These are phyloP conservation scores for Lasioglossum figueresi DNA, from an alignment of 2,888 invertebrate species.

Conservation along the genomic window DNA sequence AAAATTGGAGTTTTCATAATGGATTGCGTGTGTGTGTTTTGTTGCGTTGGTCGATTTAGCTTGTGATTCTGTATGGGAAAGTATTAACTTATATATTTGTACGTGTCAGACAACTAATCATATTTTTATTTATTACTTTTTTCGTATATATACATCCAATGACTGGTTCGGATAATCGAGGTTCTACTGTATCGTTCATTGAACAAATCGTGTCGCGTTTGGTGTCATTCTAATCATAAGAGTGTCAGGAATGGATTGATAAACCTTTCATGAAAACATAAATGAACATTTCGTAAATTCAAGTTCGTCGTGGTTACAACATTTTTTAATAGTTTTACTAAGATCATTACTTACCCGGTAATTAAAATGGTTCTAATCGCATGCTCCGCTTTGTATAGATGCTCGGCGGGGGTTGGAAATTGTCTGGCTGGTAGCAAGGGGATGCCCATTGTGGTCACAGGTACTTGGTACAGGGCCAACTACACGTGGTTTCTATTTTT, in stretches of 20 bases:
- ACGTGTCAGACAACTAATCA: too few species aligned
- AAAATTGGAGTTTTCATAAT: neutral
- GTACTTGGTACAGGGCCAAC: constrained; percentile 51
- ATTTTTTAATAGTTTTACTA: too few species aligned
- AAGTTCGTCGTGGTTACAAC: too few species aligned
- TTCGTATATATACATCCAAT: too few species aligned
- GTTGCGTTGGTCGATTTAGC: neutral
- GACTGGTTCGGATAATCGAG: too few species aligned
- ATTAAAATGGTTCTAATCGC: neutral
- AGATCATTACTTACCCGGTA: neutral
- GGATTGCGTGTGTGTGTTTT: neutral
- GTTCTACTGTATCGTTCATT: too few species aligned
- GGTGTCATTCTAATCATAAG: too few species aligned
- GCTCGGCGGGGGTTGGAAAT: constrained; percentile 28
- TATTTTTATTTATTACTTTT: too few species aligned
- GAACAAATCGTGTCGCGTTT: too few species aligned
- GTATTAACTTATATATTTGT: neutral
- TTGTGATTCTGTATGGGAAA: neutral
- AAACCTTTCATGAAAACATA: too few species aligned
- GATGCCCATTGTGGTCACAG: constrained; percentile 50
- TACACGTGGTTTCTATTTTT: constrained; percentile 37
- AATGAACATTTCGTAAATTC: too few species aligned
- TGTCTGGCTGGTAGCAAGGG: constrained; percentile 46
- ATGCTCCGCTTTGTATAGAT: neutral
- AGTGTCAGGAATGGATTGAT: too few species aligned